phyloP scores from a whole-genome alignment of 2,113 vertebrate genomes.

The Excalfactoria chinensis region DNA sequence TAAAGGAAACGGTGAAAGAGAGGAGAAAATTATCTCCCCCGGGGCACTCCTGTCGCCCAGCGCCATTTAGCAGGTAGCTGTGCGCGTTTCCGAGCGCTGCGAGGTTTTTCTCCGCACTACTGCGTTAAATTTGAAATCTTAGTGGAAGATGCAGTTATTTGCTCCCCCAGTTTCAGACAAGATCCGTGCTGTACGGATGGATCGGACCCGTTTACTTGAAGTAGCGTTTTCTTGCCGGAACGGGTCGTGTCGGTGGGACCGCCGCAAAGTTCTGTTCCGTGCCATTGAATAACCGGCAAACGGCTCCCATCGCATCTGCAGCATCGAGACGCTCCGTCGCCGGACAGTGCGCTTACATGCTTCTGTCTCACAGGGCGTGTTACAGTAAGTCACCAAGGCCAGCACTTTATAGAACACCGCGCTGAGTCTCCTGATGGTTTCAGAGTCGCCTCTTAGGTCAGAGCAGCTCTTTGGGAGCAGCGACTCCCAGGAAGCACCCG shows the following conservation, averaged over 20 bases:
- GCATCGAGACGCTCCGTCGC: background rate
- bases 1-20: background rate
- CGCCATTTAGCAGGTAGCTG: background rate
- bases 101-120: no score
- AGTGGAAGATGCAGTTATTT: background rate
- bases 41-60: background rate
- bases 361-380: background rate
- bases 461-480: background rate
- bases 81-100: background rate
- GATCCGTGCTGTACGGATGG: accelerated
- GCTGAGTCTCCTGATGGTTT: background rate
- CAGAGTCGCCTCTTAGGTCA: background rate
- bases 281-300: background rate
- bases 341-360: accelerated
- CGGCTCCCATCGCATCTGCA: background rate
- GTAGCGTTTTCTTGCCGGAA: background rate
- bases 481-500: background rate
- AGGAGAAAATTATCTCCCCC: accelerated
- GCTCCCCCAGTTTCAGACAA: background rate
- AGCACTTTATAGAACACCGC: background rate
- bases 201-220: background rate
- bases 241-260: accelerated
- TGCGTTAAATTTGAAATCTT: accelerated
- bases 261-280: background rate
- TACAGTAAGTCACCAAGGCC: background rate